These are phyloP conservation scores for Anoplius nigerrimus DNA, from an alignment of 2,888 invertebrate genomes.

Conservation along the genomic window DNA sequence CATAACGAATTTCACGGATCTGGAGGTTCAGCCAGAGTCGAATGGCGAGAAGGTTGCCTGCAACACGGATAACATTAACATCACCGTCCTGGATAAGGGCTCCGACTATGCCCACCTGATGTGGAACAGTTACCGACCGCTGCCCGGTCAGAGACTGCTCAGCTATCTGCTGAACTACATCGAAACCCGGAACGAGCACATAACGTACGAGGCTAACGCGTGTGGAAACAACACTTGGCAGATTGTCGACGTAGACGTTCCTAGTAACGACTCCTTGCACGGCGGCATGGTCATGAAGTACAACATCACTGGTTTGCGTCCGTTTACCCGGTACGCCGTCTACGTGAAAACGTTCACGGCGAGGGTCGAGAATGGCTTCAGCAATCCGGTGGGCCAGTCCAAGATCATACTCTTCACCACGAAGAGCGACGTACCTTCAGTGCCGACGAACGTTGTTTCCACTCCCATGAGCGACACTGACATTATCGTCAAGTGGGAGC, in stretches of 20 bases:
- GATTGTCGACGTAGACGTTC: conserved; percentile 65
- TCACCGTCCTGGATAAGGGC: conserved; percentile 70
- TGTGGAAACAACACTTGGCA: conserved; percentile 76
- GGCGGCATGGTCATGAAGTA: conserved; percentile 47
- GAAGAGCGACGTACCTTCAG: conserved; percentile 68
- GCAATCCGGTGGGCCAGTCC: conserved; percentile 61
- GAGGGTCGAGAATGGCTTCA: conserved; percentile 41
- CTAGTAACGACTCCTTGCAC: conserved; percentile 22
- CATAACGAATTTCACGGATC: conserved; percentile 76
- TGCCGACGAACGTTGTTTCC: conserved; percentile 66
- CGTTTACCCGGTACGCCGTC: conserved; percentile 84
- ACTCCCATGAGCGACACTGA: conserved; percentile 71
- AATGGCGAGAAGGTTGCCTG: conserved; percentile 86
- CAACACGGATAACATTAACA: conserved; percentile 75
- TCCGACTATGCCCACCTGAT: conserved; percentile 71
- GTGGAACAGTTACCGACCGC: conserved; percentile 72
- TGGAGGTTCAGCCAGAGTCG: conserved; percentile 79
- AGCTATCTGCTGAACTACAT: conserved; percentile 82
- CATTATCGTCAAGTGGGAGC: conserved; percentile 78
- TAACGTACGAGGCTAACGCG: conserved; percentile 78
- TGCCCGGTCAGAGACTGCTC: conserved; percentile 73
- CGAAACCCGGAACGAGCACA: conserved; percentile 76
- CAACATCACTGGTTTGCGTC: conserved; percentile 77
- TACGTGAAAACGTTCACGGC: conserved; percentile 83
- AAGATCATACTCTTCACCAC: conserved; percentile 65